phyloP scores from a whole-genome alignment of 92 coral and sea anemone genomes.

The Nematostella vectensis region DNA sequence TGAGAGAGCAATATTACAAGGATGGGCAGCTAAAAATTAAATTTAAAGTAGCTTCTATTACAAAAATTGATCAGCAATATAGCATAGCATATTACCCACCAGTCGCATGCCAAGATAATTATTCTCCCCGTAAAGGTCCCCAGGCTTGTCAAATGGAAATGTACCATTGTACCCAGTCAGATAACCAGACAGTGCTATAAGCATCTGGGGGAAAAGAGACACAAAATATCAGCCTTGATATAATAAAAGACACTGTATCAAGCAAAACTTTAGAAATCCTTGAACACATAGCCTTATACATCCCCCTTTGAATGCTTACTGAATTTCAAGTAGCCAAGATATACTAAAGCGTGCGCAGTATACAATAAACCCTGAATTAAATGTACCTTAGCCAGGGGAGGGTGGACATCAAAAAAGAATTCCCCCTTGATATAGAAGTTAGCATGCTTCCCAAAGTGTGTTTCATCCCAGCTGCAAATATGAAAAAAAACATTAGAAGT shows the following conservation, averaged over 20 bases:
- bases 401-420: conserved; percentile 98
- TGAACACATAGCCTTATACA: too few relatives aligned
- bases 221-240: neutral
- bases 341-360: too few relatives aligned
- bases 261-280: too few relatives aligned
- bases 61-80: too few relatives aligned
- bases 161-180: conserved; percentile 89
- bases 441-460: conserved; percentile 99
- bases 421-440: conserved; percentile 90
- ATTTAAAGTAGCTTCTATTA: neutral
- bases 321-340: too few relatives aligned
- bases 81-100: conserved; percentile 47
- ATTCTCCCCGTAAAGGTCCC: conserved; percentile 81
- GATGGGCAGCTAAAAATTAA: neutral
- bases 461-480: conserved; percentile 94
- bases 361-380: too few relatives aligned
- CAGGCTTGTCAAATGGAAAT: conserved; percentile 96
- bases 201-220: conserved; percentile 55
- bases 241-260: too few relatives aligned
- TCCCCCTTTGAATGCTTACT: too few relatives aligned
- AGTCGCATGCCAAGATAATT: conserved; percentile 90
- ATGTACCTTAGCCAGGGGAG: conserved; percentile 94
- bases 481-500: neutral
- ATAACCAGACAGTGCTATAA: conserved; percentile 86
- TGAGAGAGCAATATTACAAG: neutral